Percentiles rank a stretch among this genome's conserved stretches.
Conservation (phyloP, 2,113 vertebrate genomes). For the Rana temporaria region DNA sequence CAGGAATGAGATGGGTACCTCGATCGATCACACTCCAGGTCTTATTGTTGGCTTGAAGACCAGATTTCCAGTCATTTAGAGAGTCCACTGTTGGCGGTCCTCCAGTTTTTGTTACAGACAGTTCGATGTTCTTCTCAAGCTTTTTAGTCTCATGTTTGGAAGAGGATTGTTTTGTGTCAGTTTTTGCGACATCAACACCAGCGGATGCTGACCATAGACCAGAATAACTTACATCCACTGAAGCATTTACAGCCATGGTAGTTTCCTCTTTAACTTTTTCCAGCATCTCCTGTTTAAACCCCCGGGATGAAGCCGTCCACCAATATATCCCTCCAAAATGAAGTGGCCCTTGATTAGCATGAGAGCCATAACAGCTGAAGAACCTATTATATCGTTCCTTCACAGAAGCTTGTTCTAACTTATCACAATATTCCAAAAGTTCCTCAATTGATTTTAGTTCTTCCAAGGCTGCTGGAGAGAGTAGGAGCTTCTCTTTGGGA, state of each 20-base stretch:
- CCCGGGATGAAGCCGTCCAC: conserved; percentile 66
- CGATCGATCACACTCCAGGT: conserved; percentile 70
- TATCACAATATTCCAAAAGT: not conserved
- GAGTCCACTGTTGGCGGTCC: conserved; percentile 61
- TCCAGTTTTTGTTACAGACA: conserved; percentile 61
- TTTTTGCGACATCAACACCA: accelerated
- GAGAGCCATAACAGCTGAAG: conserved; percentile 71
- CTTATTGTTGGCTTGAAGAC: conserved; percentile 62
- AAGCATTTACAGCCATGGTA: not conserved
- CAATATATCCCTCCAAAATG: conserved; percentile 74
- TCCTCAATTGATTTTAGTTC: conserved; percentile 65
- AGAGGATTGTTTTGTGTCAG: not conserved
- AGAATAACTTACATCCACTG: conserved; percentile 2
- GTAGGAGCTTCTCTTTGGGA: conserved; percentile 60
- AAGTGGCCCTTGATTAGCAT: conserved; percentile 67
- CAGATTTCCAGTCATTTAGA: conserved; percentile 64
- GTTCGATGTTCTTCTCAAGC: conserved; percentile 23
- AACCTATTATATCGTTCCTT: conserved; percentile 52
- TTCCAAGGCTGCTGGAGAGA: conserved; percentile 62
- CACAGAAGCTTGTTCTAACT: conserved; percentile 13
- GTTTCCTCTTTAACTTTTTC: conserved; percentile 58
- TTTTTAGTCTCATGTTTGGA: not conserved
- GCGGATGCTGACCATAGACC: accelerated
- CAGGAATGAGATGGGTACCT: conserved; percentile 62
- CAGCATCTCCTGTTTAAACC: conserved; percentile 58